Evolutionary conservation across 2,113 vertebrate genomes (phyloP), one percentile per base, ranked within the genome.

Genomic region (Numida meleagris): DNA sequence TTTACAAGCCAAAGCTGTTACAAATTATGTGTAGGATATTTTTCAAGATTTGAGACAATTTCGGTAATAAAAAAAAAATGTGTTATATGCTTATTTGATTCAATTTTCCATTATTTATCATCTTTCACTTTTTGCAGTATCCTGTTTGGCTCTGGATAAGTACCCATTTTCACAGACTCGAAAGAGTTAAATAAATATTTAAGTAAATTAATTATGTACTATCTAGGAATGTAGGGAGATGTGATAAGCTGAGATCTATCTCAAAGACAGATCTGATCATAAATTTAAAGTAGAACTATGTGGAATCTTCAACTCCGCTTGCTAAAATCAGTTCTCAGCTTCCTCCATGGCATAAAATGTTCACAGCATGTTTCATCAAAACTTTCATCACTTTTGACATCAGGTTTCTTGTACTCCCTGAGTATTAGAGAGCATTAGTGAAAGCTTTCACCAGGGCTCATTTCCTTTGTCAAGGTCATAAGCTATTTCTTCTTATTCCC

Each of bases 381-480:
- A 95, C 62, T 87, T 92, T 76, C 53, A 92, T 73, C 75, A 43
- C 16, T 86, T 93, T 91, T 88, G 63, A 55, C 68, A 88, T 71
- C 55, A 83, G 71, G 59, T 80, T 96, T 94, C 84, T 80, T 11
- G 0, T 66, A 71, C 67, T 89, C 85, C 50, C 68, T 48, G 50
- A 92, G 91, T 73, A 94, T 93, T 90, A 94, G 45, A 20, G 58
- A 85, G 87, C 89, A 92, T 96, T 95, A 96, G 55, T 46, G 38
- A 88, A 91, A 85, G 81, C 29, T 94, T 93, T 83, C 50, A 87
- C 71, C 34, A 67, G 20, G 53, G 53, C 87, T 88, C 67, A 71
- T 77, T 85, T 91, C 65, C 75, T 95, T 91, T 73, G 59, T 80
- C 13, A 3, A 74, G 89, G 74, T 95, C 89, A 82, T 79, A 94